Percentiles rank a stretch among this genome's conserved stretches.
Evolutionary conservation across 2,113 vertebrate species (phyloP).

Genomic region (Alligator sinensis): DNA sequence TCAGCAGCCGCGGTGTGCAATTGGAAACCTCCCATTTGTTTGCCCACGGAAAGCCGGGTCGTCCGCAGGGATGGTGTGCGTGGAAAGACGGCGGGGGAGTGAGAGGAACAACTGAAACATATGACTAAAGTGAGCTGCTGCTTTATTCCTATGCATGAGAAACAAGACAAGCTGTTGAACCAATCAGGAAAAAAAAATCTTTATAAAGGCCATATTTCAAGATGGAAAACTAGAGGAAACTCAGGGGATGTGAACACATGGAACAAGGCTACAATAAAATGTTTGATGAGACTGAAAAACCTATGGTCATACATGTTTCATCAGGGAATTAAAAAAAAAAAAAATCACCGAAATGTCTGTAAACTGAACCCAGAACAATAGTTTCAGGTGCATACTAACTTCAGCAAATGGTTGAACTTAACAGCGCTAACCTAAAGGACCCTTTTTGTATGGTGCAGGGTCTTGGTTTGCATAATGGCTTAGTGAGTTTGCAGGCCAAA

Average conservation of each 20-base stretch:
- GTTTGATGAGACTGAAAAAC: not conserved
- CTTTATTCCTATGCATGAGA: constrained; percentile 59
- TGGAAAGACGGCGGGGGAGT: constrained; percentile 71
- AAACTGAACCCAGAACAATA: constrained; percentile 56
- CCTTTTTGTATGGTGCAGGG: not conserved
- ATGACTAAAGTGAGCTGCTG: constrained; percentile 66
- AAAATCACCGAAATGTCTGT: constrained; percentile 12
- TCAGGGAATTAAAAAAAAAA: constrained; percentile 14
- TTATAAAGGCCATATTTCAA: constrained; percentile 40
- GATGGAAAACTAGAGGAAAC: constrained; percentile 48
- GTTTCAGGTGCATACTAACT: constrained; percentile 49
- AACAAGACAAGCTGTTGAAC: constrained; percentile 72
- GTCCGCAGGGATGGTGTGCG: constrained; percentile 66
- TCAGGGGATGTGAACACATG: constrained; percentile 3
- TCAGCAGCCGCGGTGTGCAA: constrained; percentile 54
- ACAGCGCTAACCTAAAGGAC: not conserved
- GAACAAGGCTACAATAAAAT: constrained; percentile 10
- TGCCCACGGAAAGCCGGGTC: constrained; percentile 71
- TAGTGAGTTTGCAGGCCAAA: not conserved
- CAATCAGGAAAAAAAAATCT: constrained; percentile 44
- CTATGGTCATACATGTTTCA: not conserved
- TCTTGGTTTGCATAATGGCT: not conserved
- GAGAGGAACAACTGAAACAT: constrained; percentile 74
- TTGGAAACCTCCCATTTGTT: constrained; percentile 69
- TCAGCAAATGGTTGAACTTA: constrained; percentile 53